These are phyloP conservation scores for Minunthozetes semirufus DNA, from an alignment of 2,888 invertebrate genomes.

Conservation along the genomic window DNA sequence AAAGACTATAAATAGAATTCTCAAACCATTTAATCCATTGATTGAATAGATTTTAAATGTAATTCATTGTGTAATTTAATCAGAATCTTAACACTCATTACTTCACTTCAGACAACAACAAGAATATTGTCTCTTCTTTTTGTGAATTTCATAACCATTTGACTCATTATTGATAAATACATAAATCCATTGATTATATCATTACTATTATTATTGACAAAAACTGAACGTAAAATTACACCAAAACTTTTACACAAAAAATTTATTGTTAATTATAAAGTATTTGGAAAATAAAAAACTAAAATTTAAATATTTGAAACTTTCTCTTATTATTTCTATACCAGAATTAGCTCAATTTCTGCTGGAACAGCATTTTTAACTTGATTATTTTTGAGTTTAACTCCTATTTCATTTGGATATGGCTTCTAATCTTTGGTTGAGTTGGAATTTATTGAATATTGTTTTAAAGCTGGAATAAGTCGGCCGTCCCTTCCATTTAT, in stretches of 20 bases:
- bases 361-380: no score
- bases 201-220: neutral
- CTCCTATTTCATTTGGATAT: no score
- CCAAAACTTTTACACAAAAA: constrained; percentile 7
- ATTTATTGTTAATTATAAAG: constrained; percentile 1
- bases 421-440: no score
- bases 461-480: no score
- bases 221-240: neutral
- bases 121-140: neutral
- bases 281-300: neutral
- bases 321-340: neutral
- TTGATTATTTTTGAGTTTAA: no score
- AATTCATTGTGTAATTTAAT: constrained; percentile 6
- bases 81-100: neutral
- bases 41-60: neutral
- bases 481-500: no score
- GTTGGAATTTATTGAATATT: no score
- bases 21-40: neutral
- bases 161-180: neutral
- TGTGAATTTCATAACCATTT: neutral
- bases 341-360: no score
- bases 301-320: neutral
- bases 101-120: neutral
- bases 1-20: neutral
- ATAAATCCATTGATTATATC: neutral